phyloP scores from a whole-genome alignment of 2,797 vertebrate species.

The Chloroceryle amazona region DNA sequence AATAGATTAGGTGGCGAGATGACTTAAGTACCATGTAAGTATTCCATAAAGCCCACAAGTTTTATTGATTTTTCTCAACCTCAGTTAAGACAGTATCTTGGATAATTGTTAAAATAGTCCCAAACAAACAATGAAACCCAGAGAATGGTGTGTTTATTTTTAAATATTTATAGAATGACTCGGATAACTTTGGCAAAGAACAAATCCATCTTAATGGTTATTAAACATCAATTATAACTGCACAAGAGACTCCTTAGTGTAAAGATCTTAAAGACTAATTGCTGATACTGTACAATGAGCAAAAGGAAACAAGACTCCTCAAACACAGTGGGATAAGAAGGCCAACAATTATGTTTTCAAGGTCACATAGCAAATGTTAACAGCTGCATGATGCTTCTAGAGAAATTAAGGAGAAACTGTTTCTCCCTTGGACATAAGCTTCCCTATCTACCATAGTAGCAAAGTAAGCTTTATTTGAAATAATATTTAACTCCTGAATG shows the following conservation, averaged over 20 bases:
- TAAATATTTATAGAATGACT: constrained; percentile 28
- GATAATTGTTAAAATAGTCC: not conserved
- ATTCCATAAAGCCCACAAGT: not conserved
- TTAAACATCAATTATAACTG: constrained; percentile 30
- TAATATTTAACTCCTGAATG: not conserved
- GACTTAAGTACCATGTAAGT: not conserved
- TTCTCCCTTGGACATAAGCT: not conserved
- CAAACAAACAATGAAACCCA: not conserved
- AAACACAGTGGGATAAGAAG: not conserved
- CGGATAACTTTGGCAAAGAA: constrained; percentile 27
- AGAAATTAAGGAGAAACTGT: not conserved
- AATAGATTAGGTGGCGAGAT: constrained; percentile 7
- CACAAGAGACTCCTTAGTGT: not conserved
- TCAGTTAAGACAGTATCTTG: not conserved
- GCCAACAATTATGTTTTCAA: not conserved
- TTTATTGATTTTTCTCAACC: not conserved
- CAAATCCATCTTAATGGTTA: constrained; percentile 25
- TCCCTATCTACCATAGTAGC: not conserved
- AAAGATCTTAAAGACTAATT: constrained; percentile 32
- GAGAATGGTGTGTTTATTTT: constrained; percentile 26
- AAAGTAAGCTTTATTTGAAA: not conserved
- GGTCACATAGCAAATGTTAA: not conserved
- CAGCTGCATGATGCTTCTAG: not conserved
- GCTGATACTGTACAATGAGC: not conserved
- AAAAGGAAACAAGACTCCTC: not conserved